These are phyloP conservation scores for Amphiprion percula DNA, from an alignment of 2,113 vertebrate species.

Conservation along the genomic window DNA sequence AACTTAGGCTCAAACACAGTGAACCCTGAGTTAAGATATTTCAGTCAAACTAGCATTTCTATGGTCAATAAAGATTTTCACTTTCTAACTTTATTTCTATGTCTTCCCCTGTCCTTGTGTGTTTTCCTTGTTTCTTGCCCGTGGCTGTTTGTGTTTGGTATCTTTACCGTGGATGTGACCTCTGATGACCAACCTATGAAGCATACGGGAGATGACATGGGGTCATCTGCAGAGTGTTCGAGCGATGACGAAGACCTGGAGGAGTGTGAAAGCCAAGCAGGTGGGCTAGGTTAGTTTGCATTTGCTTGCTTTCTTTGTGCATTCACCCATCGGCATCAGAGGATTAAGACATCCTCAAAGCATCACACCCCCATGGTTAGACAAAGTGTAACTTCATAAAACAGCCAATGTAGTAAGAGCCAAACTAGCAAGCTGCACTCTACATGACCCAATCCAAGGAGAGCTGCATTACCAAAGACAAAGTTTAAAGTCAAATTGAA, in stretches of 20 bases:
- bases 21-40: not conserved
- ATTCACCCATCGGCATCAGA: slow-evolving; percentile 88
- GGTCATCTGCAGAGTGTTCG: slow-evolving; percentile 97
- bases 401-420: not conserved
- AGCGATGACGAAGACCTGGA: slow-evolving; percentile 98
- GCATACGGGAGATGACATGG: slow-evolving; percentile 92
- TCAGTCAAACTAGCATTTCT: slow-evolving; percentile 7
- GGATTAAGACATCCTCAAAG: slow-evolving; percentile 82
- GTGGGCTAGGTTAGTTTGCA: slow-evolving; percentile 99
- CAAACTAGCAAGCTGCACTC: not conserved
- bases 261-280: slow-evolving; percentile 96
- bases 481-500: slow-evolving; percentile 16
- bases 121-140: slow-evolving; percentile 7
- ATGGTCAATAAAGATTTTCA: not conserved
- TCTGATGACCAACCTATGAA: slow-evolving; percentile 36
- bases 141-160: slow-evolving; percentile 23
- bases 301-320: slow-evolving; percentile 91
- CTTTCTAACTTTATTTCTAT: not conserved
- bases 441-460: not conserved
- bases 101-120: slow-evolving; percentile 16
- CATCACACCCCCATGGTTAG: slow-evolving; percentile 94
- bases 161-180: slow-evolving; percentile 17
- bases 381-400: slow-evolving; percentile 79
- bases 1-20: too few species aligned
- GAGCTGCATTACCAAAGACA: not conserved